Evolutionary conservation across 1,140 invertebrate genomes (phyloP).

Genomic region (Procambarus clarkii): DNA sequence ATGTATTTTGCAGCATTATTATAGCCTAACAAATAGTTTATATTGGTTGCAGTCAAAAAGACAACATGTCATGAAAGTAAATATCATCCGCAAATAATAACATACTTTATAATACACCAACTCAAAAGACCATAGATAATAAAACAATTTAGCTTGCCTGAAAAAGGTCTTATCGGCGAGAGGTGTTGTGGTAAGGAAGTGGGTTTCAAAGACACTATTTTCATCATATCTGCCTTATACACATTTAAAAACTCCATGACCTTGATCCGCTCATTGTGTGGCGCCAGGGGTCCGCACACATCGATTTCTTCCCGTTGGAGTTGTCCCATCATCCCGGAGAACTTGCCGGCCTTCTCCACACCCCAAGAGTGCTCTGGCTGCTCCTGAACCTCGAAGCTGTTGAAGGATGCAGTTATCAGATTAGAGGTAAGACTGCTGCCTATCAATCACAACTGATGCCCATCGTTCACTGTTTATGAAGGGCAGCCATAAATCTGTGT

Average conservation of each 20-base stretch:
- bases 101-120: too few species aligned
- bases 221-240: not conserved
- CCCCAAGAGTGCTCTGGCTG: not conserved
- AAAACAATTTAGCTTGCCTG: not conserved
- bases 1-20: too few species aligned
- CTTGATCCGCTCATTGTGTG: not conserved
- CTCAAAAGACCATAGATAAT: too few species aligned
- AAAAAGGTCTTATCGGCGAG: not conserved
- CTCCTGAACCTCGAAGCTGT: not conserved
- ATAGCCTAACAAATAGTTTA: too few species aligned
- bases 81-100: too few species aligned
- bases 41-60: too few species aligned
- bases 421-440: too few species aligned
- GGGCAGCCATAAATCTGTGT: too few species aligned
- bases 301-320: not conserved
- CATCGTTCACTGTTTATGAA: too few species aligned
- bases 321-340: not conserved
- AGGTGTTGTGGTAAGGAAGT: constrained; percentile 2
- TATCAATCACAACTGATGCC: too few species aligned
- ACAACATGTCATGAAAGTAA: too few species aligned
- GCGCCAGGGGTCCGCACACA: not conserved
- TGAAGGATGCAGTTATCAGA: not conserved
- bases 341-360: not conserved
- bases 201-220: not conserved
- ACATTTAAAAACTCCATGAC: not conserved